Conservation (phyloP, 2,113 vertebrate species). For the Carettochelys insculpta region DNA sequence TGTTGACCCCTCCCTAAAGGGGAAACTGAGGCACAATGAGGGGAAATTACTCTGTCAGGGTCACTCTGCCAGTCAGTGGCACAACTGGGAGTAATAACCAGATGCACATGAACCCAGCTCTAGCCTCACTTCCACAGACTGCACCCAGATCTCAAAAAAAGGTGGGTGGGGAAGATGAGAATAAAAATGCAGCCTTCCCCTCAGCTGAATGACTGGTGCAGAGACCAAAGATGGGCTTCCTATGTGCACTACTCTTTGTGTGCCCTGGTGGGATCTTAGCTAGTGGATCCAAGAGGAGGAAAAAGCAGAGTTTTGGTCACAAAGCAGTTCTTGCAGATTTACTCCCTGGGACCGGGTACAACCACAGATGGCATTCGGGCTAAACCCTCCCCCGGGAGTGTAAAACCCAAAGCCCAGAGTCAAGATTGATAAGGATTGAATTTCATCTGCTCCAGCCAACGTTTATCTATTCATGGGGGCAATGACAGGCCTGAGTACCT, state of each 20-base stretch:
- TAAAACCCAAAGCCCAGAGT: slow-evolving; percentile 22
- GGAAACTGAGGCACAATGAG: background rate
- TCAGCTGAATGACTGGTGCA: background rate
- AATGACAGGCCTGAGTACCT: slow-evolving; percentile 53
- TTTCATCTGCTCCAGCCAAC: slow-evolving; percentile 1
- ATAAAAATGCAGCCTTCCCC: background rate
- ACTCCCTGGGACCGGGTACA: background rate
- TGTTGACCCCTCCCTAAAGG: background rate
- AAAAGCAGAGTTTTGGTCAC: background rate
- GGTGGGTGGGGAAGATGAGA: background rate
- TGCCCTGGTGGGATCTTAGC: background rate
- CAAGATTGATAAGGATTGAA: slow-evolving; percentile 46
- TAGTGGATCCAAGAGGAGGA: background rate
- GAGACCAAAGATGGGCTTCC: background rate
- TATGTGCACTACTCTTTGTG: background rate
- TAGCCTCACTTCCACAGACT: accelerated
- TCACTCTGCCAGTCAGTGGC: accelerated
- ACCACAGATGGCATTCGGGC: slow-evolving; percentile 22
- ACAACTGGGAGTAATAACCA: accelerated
- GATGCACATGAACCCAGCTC: too few relatives aligned
- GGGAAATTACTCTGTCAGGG: background rate
- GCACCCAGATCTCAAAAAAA: background rate
- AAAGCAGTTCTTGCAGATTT: background rate
- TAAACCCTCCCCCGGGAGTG: slow-evolving; percentile 17
- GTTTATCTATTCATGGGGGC: slow-evolving; percentile 67